Evolutionary conservation across 2,797 vertebrate species (phyloP).

Genomic region (Oreortyx pictus): DNA sequence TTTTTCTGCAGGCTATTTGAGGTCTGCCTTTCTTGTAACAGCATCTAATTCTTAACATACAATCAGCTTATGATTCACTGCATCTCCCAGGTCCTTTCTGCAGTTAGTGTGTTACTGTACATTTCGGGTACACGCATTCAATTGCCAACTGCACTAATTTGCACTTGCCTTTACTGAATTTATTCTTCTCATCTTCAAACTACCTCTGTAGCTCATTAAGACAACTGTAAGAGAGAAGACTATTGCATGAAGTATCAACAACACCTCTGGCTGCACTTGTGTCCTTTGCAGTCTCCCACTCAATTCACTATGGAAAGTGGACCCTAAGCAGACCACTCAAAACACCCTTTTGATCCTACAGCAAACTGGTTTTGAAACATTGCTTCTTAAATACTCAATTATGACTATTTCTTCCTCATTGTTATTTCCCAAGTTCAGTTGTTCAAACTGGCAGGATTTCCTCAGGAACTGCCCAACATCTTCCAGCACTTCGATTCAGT

Average conservation of each 20-base stretch:
- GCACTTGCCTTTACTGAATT: neutral
- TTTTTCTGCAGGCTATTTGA: neutral
- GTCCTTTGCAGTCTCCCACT: neutral
- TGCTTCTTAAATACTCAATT: neutral
- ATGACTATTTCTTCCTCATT: neutral
- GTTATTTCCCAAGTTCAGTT: conserved; percentile 6
- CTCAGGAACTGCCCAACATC: conserved; percentile 5
- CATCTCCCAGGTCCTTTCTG: neutral
- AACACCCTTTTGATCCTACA: neutral
- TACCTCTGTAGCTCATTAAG: neutral
- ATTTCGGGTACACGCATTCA: rapidly evolving
- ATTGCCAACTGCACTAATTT: neutral
- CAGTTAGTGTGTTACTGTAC: neutral
- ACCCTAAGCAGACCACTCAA: neutral
- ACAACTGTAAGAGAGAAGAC: neutral
- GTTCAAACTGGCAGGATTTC: neutral
- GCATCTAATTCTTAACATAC: neutral
- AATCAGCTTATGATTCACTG: neutral
- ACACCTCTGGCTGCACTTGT: neutral
- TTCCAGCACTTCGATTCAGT: too few relatives aligned
- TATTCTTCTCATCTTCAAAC: neutral
- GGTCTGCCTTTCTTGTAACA: neutral
- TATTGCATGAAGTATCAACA: neutral
- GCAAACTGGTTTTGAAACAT: neutral
- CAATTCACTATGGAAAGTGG: neutral